Base-by-base conservation (phyloP, 2,797 vertebrate species). In the Artibeus jamaicensis region DNA sequence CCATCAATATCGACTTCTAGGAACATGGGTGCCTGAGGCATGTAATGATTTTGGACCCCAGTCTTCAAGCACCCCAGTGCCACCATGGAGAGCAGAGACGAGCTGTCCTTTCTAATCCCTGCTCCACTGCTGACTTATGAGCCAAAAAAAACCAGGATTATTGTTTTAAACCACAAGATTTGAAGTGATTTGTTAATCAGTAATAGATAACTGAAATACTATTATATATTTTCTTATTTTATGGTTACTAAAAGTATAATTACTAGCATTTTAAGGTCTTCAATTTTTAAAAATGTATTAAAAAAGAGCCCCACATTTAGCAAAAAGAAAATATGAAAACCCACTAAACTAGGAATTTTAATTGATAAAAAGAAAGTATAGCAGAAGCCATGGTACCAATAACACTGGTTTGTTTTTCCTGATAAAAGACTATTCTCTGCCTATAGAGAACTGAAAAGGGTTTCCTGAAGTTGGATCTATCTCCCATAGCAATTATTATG, bases 401-500 rank as follows among this genome's bases (percentile, higher is more conserved):
- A 68, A 46, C 91, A 95, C 94, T 95, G 90, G 68, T 96, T 93
- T 94, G 19, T n/a, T 74, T 97, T 67, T 83, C 96, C 81, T 77
- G 62, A 93, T 90, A 92, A 95, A 92, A 96, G 85, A 74, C 71
- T 94, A 90, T 85, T 81, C 1, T 82, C 68, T 89, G 39, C 77
- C 86, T 97, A 79, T 0, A 50, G 97, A 93, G 97, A 98, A 95
- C 34, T 32, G 68, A 90, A 77, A 82, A 85, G 44, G 73, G 0
- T 39, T 87, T 73, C 48, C 68, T 96, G 86, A 97, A 97, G 96
- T 95, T 90, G 55, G 57, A 55, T 97, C 88, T 97, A 93, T 78
- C 78, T 97, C 86, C 18, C 9, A 96, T 59, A 97, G 93, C 93
- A 98, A 96, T 96, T 98, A 97, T 97, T 98, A 98, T 97, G 96